These are phyloP conservation scores for Tetrao urogallus DNA, from an alignment of 2,113 vertebrate genomes.

Conservation along the genomic window DNA sequence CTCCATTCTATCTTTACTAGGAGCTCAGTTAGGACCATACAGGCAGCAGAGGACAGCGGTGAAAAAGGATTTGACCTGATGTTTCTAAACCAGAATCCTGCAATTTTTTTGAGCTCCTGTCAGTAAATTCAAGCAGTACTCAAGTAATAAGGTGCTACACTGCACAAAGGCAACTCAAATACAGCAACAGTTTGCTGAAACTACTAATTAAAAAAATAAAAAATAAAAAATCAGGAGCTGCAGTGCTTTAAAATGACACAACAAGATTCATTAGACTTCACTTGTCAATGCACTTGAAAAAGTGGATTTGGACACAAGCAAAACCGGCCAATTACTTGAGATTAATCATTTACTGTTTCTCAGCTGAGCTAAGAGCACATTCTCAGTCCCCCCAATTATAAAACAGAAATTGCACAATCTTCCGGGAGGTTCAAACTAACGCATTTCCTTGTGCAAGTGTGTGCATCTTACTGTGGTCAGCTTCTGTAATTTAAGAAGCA, in stretches of 20 bases:
- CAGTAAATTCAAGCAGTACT: not conserved
- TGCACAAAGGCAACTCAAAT: not conserved
- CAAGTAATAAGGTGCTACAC: not conserved
- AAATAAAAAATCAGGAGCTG: not conserved
- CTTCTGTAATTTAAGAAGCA: not conserved
- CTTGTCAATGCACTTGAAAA: not conserved
- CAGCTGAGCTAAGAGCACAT: not conserved
- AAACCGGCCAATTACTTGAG: not conserved
- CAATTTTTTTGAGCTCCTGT: not conserved
- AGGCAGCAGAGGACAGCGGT: not conserved
- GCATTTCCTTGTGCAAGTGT: not conserved
- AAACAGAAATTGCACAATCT: not conserved
- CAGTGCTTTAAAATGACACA: not conserved
- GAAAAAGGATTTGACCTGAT: not conserved
- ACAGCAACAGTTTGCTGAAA: accelerated
- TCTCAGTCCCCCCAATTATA: not conserved
- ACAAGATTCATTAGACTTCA: not conserved
- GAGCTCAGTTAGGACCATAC: not conserved
- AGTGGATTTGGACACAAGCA: not conserved
- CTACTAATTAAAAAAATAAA: not conserved
- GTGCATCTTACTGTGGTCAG: too few species aligned
- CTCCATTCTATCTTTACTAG: not conserved
- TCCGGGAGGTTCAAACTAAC: not conserved
- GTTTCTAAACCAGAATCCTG: not conserved
- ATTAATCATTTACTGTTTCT: not conserved